Conservation (phyloP, 2,113 vertebrate genomes). For the Otocyon megalotis region DNA sequence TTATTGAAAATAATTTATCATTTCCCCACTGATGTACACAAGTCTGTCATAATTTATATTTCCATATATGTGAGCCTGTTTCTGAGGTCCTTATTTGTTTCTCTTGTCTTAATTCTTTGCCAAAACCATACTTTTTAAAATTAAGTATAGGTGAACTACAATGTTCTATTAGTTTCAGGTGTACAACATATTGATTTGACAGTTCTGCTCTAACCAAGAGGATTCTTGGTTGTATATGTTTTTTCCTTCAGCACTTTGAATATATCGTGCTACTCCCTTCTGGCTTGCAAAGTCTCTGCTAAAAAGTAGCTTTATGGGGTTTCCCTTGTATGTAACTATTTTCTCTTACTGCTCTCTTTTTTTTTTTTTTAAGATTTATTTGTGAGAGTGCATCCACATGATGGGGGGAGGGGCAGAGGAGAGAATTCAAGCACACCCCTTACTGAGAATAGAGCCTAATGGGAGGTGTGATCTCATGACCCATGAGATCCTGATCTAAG, state of each 20-base stretch:
- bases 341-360: background rate
- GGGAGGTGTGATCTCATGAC: background rate
- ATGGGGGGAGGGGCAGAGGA: background rate
- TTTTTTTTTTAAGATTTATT: background rate
- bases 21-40: background rate
- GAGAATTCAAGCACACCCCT: background rate
- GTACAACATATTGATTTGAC: background rate
- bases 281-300: background rate
- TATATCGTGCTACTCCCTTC: background rate
- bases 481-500: background rate
- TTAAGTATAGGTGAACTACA: background rate
- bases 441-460: background rate
- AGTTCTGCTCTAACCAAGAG: background rate
- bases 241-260: background rate
- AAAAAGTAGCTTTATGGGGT: background rate
- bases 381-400: too few species aligned
- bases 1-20: constrained; percentile 38
- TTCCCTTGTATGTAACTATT: background rate
- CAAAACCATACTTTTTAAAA: background rate
- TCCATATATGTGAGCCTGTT: background rate
- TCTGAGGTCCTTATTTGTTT: constrained; percentile 8
- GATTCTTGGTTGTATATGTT: background rate
- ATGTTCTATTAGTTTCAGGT: background rate
- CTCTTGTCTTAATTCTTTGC: background rate
- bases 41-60: background rate